These are phyloP conservation scores for Nineta flava DNA, from an alignment of 2,888 invertebrate species.

Conservation along the genomic window DNA sequence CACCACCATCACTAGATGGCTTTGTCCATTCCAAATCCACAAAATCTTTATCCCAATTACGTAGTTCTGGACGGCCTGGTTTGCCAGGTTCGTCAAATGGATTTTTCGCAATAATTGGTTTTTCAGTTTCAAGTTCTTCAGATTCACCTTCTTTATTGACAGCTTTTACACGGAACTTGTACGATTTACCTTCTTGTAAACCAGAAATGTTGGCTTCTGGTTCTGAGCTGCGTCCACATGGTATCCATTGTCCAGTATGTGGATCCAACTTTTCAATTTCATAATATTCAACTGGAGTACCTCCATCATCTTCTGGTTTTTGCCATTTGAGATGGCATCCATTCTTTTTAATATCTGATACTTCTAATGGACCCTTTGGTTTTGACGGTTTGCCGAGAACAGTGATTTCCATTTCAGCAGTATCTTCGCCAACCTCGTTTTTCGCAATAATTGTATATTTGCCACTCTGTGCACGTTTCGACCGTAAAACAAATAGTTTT, in stretches of 20 bases:
- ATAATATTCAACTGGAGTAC: constrained; percentile 83
- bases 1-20: constrained; percentile 86
- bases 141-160: constrained; percentile 98
- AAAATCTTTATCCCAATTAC: constrained; percentile 93
- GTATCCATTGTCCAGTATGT: constrained; percentile 82
- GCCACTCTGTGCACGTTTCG: constrained; percentile 67
- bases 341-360: constrained; percentile 77
- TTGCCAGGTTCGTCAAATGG: constrained; percentile 93
- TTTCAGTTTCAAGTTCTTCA: constrained; percentile 87
- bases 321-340: constrained; percentile 86
- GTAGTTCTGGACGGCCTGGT: constrained; percentile 76
- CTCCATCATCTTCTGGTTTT: constrained; percentile 92
- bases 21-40: constrained; percentile 88
- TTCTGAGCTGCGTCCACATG: constrained; percentile 73
- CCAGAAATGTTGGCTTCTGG: constrained; percentile 73
- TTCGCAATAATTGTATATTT: constrained; percentile 79
- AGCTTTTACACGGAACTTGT: constrained; percentile 95
- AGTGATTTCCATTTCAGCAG: constrained; percentile 78
- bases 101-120: constrained; percentile 94
- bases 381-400: constrained; percentile 62
- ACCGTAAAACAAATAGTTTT: constrained; percentile 71
- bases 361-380: constrained; percentile 76
- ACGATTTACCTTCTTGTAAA: constrained; percentile 86
- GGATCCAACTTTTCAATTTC: constrained; percentile 93
- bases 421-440: constrained; percentile 86